phyloP scores from a whole-genome alignment of 2,797 vertebrate species.

The Iguana delicatissima region DNA sequence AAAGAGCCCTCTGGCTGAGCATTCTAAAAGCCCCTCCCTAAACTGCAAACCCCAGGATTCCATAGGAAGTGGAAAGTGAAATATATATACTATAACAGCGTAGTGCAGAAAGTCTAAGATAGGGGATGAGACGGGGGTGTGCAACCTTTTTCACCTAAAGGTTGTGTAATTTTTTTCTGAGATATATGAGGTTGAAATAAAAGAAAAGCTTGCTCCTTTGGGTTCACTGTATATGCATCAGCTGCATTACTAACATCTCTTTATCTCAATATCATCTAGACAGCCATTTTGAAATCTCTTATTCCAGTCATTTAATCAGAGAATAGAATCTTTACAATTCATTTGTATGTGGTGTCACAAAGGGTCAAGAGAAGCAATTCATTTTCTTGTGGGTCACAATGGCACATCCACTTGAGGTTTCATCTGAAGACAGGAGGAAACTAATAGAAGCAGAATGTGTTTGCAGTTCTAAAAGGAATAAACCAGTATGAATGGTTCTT shows the following conservation, averaged over 20 bases:
- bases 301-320: slow-evolving; percentile 27
- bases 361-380: background rate
- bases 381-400: slow-evolving; percentile 13
- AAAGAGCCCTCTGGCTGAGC: no score
- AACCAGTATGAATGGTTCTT: slow-evolving; percentile 10
- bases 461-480: slow-evolving; percentile 28
- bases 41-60: no score
- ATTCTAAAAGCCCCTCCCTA: no score
- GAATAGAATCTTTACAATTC: slow-evolving; percentile 20
- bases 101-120: no score
- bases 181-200: background rate
- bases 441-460: slow-evolving; percentile 11
- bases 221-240: no score
- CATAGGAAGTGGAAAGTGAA: no score
- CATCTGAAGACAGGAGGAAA: background rate
- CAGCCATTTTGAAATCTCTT: background rate
- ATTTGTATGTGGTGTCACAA: background rate
- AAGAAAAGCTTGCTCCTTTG: background rate
- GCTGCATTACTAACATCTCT: background rate
- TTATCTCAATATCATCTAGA: background rate
- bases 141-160: background rate
- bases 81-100: no score
- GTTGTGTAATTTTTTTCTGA: background rate
- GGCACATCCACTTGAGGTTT: slow-evolving; percentile 26
- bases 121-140: background rate